Percentiles rank a stretch among this genome's conserved stretches.
Evolutionary conservation across 1,140 invertebrate genomes (phyloP).

Genomic region (Lasaia peninsularis): DNA sequence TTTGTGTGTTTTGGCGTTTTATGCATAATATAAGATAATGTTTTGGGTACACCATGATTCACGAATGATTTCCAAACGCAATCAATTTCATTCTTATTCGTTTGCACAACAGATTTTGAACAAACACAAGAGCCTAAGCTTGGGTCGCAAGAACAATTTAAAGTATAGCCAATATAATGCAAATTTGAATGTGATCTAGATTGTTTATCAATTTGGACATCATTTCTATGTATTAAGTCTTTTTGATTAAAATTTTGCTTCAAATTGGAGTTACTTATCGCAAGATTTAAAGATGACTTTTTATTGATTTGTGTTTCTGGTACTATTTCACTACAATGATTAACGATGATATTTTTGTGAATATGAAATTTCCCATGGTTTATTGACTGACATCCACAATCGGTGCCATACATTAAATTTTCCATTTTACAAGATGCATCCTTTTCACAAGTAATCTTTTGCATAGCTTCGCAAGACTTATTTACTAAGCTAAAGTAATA

Average conservation of each 20-base stretch:
- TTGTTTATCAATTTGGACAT: background rate
- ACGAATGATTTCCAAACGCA: conserved; percentile 37
- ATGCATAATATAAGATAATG: conserved; percentile 45
- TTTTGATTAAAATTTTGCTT: background rate
- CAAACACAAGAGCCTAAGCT: conserved; percentile 47
- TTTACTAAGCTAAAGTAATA: conserved; percentile 18
- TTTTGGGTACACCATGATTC: conserved; percentile 22
- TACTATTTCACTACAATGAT: conserved; percentile 14
- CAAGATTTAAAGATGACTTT: background rate
- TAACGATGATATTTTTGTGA: conserved; percentile 15
- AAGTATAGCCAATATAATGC: conserved; percentile 50
- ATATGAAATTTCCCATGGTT: conserved; percentile 13
- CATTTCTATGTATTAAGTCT: too few species aligned
- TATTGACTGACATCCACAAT: conserved; percentile 27
- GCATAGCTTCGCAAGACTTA: conserved; percentile 44
- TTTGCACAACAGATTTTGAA: conserved; percentile 37
- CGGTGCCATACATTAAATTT: conserved; percentile 22
- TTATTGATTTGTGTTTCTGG: background rate
- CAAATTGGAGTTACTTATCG: background rate
- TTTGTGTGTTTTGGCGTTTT: conserved; percentile 17
- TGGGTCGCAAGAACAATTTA: conserved; percentile 50
- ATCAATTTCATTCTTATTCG: conserved; percentile 35
- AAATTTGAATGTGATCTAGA: background rate
- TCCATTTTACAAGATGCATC: conserved; percentile 27
- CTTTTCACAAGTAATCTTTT: conserved; percentile 33